Evolutionary conservation across 2,888 invertebrate genomes (phyloP).

Genomic region (Spicauda simplicius): DNA sequence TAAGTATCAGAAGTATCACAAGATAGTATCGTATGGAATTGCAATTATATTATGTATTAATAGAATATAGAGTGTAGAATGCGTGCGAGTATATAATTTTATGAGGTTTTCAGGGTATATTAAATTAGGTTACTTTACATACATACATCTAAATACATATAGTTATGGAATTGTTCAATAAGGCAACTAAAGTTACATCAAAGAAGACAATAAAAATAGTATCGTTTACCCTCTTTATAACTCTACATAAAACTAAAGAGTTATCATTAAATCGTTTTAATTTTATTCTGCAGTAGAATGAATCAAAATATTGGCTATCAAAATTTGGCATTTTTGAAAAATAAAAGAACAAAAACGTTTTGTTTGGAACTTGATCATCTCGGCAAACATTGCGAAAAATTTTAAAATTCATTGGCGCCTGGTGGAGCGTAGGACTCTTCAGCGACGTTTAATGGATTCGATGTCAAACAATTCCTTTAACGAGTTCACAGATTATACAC

Average conservation of each 20-base stretch:
- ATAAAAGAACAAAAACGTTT: neutral
- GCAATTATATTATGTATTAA: no score
- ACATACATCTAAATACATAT: no score
- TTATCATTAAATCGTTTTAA: neutral
- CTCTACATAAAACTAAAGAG: neutral
- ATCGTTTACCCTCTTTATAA: neutral
- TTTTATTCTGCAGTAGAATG: neutral
- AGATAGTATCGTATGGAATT: no score
- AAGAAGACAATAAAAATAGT: no score
- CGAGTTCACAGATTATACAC: conserved; percentile 29
- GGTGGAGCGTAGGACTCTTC: conserved; percentile 5
- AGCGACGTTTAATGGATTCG: conserved; percentile 25
- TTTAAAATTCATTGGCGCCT: neutral
- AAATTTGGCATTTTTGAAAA: neutral
- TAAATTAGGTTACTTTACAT: no score
- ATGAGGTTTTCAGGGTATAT: no score
- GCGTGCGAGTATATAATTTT: no score
- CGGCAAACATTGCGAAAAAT: neutral
- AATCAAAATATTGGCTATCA: neutral
- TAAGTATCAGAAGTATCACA: no score
- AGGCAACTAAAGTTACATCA: no score
- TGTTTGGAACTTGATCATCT: neutral
- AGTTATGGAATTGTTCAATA: no score
- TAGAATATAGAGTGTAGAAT: no score
- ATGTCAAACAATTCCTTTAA: conserved; percentile 27